Base-by-base conservation (phyloP, 2,113 vertebrate species). In the Nesoenas mayeri region DNA sequence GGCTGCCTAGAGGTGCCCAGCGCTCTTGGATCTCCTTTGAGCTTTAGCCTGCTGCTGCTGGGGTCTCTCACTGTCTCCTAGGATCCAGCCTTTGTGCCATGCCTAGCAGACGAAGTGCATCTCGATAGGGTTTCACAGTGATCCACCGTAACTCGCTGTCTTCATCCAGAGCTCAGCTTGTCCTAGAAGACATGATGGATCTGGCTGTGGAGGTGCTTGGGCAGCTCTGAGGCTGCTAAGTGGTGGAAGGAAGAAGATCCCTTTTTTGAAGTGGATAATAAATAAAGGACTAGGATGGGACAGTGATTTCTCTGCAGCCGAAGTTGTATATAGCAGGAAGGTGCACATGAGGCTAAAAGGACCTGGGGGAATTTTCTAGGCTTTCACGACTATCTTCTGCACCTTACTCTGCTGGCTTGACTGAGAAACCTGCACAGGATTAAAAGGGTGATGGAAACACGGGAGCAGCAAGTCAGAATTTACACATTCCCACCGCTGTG, bases 401-500 rank as follows among this genome's bases (percentile, higher is more conserved):
- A 0, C 31, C 17, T 78, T 40, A 4, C 2, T 9, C 20, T 32
- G 1, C 4, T 48, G 40, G 40, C 12, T 89, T 38, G 38, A 22
- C 20, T 25, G 15, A 44, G 36, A 70, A 77, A 80, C 22, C 6
- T 8, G 15, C 69, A 8, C 0, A 3, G 17, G 29, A 6, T 44
- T 48, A 20, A 56, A 91, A 61, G 26, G 6, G 31, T 16, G 6
- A 11, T 58, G 42, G 31, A 47, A 70, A 7, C 7, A 22, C 20
- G 20, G 32, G 10, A 56, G 22, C 1, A 47, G 22, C 12, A 51
- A 77, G 4, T 15, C 7, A n/a, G 48, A 14, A 12, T 24, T 71
- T 12, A 2, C 5, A 1, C 0, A 0, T 20, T 75, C 44, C 38
- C 24, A 0, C 26, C 9, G 22, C 50, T 8, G 24, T 60, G 48